Evolutionary conservation across 1,140 invertebrate genomes (phyloP).

Genomic region (Drosophila simulans): DNA sequence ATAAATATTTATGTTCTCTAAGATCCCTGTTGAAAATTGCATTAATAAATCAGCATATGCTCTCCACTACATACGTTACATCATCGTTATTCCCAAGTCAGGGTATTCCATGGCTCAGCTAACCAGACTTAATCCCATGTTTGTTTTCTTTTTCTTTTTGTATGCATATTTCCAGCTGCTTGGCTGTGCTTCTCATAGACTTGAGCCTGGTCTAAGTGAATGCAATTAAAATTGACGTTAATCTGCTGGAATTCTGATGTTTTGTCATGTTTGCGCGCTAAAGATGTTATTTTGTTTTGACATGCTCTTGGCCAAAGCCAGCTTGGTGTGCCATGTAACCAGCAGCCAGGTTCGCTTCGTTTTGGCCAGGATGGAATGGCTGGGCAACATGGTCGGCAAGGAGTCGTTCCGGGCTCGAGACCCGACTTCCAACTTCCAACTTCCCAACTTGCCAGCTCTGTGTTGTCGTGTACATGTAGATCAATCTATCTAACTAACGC

Average conservation of each 20-base stretch:
- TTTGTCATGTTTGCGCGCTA: slow-evolving; percentile 83
- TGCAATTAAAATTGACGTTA: slow-evolving; percentile 84
- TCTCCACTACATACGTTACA: neutral
- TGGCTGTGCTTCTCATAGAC: slow-evolving; percentile 66
- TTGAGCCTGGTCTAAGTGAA: slow-evolving; percentile 70
- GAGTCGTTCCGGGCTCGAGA: slow-evolving; percentile 17
- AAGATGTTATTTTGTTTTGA: slow-evolving; percentile 83
- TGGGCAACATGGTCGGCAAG: slow-evolving; percentile 19
- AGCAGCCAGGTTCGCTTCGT: slow-evolving; percentile 43
- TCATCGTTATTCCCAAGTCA: slow-evolving; percentile 8
- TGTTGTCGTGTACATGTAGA: slow-evolving; percentile 81
- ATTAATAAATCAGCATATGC: neutral
- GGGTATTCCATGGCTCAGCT: slow-evolving; percentile 27
- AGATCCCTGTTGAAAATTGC: neutral
- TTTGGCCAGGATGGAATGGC: slow-evolving; percentile 33
- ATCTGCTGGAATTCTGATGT: slow-evolving; percentile 83
- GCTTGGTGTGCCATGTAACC: slow-evolving; percentile 42
- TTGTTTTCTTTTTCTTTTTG: slow-evolving; percentile 19
- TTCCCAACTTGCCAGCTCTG: slow-evolving; percentile 36
- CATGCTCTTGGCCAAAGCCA: slow-evolving; percentile 69
- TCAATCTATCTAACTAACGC: slow-evolving; percentile 83
- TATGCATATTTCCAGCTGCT: slow-evolving; percentile 71
- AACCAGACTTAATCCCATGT: slow-evolving; percentile 32
- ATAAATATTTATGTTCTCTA: neutral
- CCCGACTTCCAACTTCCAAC: neutral